phyloP scores from a whole-genome alignment of 1,140 invertebrate genomes.

The Orius insidiosus region DNA sequence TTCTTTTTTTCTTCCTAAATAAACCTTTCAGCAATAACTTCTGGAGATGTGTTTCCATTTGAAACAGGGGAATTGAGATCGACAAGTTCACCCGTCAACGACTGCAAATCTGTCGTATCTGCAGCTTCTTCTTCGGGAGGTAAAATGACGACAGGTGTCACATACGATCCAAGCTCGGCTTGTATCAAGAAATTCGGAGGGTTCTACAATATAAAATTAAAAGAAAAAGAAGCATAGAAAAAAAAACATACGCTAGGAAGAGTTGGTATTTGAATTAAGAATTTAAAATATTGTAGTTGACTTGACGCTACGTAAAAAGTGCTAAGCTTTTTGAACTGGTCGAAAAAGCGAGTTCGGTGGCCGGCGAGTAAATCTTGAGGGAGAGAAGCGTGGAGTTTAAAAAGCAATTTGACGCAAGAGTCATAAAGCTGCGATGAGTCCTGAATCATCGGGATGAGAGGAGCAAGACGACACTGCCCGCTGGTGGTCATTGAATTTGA shows the following conservation, averaged over 20 bases:
- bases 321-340: constrained; percentile 77
- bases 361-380: constrained; percentile 64
- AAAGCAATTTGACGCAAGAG: constrained; percentile 88
- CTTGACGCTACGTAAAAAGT: constrained; percentile 85
- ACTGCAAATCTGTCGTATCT: constrained; percentile 19
- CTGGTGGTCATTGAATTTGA: constrained; percentile 94
- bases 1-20: background rate
- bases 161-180: constrained; percentile 79
- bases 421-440: constrained; percentile 94
- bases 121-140: constrained; percentile 32
- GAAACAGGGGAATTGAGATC: constrained; percentile 25
- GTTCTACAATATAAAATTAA: too few relatives aligned
- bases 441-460: constrained; percentile 93
- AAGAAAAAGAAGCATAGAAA: constrained; percentile 18
- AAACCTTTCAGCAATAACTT: constrained; percentile 34
- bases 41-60: constrained; percentile 40
- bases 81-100: constrained; percentile 29
- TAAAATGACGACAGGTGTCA: constrained; percentile 83
- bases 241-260: constrained; percentile 58
- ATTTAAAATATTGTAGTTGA: constrained; percentile 94
- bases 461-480: constrained; percentile 89
- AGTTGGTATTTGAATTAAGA: constrained; percentile 81
- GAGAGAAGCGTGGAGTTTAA: constrained; percentile 80
- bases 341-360: constrained; percentile 77
- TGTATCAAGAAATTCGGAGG: constrained; percentile 92